Conservation (phyloP, 2,888 invertebrate genomes). For the Nipponacmea schrenckii region DNA sequence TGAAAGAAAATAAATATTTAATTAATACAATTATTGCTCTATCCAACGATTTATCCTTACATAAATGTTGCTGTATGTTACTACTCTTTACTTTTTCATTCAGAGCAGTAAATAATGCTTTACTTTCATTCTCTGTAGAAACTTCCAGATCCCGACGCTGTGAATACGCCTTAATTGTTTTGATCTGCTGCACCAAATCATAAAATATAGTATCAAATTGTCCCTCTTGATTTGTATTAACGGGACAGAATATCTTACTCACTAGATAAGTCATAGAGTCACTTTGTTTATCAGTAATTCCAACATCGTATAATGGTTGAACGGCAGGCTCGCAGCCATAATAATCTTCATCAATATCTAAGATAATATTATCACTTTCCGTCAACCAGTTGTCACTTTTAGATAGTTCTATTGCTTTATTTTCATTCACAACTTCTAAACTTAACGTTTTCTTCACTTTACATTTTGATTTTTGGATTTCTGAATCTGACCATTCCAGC, state of each 20-base stretch:
- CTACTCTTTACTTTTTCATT: not conserved
- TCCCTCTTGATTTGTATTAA: slow-evolving; percentile 35
- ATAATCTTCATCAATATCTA: slow-evolving; percentile 57
- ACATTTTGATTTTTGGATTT: not conserved
- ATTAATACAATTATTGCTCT: not conserved
- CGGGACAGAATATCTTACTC: slow-evolving; percentile 41
- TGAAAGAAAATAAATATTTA: slow-evolving; percentile 15
- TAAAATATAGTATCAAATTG: slow-evolving; percentile 32
- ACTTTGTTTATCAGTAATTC: slow-evolving; percentile 29
- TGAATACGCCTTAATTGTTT: not conserved
- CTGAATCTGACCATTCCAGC: not conserved
- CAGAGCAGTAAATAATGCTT: not conserved
- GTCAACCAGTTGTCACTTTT: slow-evolving; percentile 18
- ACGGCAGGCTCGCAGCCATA: slow-evolving; percentile 49
- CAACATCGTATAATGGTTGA: slow-evolving; percentile 36
- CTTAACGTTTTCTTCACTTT: not conserved
- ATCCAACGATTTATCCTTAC: not conserved
- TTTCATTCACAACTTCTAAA: slow-evolving; percentile 16
- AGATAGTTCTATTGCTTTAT: slow-evolving; percentile 19
- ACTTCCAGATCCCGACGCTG: not conserved
- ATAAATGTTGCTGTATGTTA: not conserved
- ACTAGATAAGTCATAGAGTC: slow-evolving; percentile 32
- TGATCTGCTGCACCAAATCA: slow-evolving; percentile 15
- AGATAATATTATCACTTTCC: slow-evolving; percentile 31
- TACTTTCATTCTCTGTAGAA: not conserved